phyloP scores from a whole-genome alignment of 35 echinoderm and acorn worm species.

The Apostichopus japonicus region DNA sequence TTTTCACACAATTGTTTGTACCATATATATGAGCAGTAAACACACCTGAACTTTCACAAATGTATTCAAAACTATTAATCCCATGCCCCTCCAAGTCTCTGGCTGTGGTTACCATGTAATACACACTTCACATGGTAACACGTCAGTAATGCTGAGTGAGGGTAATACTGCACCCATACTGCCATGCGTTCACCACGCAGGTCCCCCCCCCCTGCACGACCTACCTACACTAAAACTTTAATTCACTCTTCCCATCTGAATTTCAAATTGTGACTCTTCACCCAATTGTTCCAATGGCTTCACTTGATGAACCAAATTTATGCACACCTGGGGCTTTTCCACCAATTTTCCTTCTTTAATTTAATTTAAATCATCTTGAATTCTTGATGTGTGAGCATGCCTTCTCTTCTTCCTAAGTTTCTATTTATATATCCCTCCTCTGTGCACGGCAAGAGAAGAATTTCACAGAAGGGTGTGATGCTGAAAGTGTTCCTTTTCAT shows the following conservation, averaged over 20 bases:
- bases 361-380: neutral
- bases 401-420: neutral
- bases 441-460: neutral
- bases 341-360: conserved; percentile 5
- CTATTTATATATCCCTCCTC: neutral
- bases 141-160: too few species aligned
- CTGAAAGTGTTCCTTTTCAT: neutral
- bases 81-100: too few species aligned
- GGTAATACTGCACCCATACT: too few species aligned
- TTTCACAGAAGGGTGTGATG: neutral
- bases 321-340: neutral
- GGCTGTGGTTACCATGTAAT: too few species aligned
- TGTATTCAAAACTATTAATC: too few species aligned
- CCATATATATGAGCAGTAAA: too few species aligned
- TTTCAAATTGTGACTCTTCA: neutral
- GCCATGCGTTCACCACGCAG: neutral
- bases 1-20: too few species aligned
- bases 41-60: too few species aligned
- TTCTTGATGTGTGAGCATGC: neutral
- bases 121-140: too few species aligned
- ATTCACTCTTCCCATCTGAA: neutral
- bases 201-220: too few species aligned
- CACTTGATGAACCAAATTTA: neutral
- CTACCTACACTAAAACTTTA: neutral
- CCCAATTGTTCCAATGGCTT: neutral